Evolutionary conservation across 2,888 invertebrate species (phyloP), one percentile per base, ranked within the genome.

Genomic region (Papilio elwesi): DNA sequence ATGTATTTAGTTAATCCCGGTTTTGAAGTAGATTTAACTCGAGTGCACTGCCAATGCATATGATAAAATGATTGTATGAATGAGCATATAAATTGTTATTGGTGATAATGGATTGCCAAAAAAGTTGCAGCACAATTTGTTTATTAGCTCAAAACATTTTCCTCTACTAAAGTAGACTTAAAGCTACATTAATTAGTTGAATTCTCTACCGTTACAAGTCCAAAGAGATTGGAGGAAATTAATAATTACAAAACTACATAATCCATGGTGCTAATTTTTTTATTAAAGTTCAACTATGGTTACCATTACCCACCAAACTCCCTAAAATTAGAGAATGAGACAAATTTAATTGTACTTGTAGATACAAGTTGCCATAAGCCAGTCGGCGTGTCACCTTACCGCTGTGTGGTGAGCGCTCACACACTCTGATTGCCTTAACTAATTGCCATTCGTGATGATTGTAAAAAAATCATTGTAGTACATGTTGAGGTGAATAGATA

Each of bases 391-490:
- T 9, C 6, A 9, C 43, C 43, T 43, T 9, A 7, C 0, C 8
- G 9, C 43, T 43, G 26, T 11, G 26, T 7, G 36, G 57, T 11
- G 49, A 5, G 12, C 5, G 10, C 49, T 11, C 49, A 10, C 26
- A 76, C 64, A 16, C 8, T 74, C 85, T 80, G 88, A 86, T 89
- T 90, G 91, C 91, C 91, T 91, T 91, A 90, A 85, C 75, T 75
- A 86, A 86, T 86, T 89, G 91, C 90, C 88, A 90, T 87, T 88
- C 89, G 89, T 91, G 89, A 90, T 90, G 88, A 86, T 52, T 68
- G 57, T 82, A 85, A 82, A 73, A 77, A 78, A 80, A 86, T 87
- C 85, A 88, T 87, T 87, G 89, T 92, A 91, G 91, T 90, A 87
- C 82, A 90, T 90, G 90, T 92, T 91, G 90, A 90, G 81, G 89